Conservation (phyloP, 2,113 vertebrate species). For the Bungarus multicinctus region DNA sequence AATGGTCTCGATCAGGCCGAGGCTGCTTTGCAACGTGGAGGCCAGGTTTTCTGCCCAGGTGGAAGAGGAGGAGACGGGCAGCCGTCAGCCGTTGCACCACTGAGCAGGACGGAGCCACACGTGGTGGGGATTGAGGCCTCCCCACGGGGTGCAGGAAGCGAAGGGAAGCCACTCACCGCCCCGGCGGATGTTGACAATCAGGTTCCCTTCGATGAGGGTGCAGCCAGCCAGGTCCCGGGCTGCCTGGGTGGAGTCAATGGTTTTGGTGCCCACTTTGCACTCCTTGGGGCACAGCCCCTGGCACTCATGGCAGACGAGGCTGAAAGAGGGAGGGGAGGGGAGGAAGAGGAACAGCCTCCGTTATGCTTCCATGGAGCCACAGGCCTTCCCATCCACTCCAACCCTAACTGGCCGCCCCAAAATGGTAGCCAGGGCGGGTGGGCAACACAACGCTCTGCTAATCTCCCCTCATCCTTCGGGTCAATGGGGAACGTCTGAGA, state of each 20-base stretch:
- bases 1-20: slow-evolving; percentile 79
- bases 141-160: accelerated
- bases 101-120: not conserved
- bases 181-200: slow-evolving; percentile 78
- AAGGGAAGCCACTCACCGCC: slow-evolving; percentile 69
- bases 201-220: slow-evolving; percentile 75
- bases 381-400: not conserved
- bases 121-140: not conserved
- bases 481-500: not conserved
- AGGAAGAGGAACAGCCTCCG: not conserved
- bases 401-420: not conserved
- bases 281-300: slow-evolving; percentile 78
- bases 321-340: slow-evolving; percentile 16
- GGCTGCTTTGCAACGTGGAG: slow-evolving; percentile 67
- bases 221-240: slow-evolving; percentile 75
- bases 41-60: slow-evolving; percentile 71
- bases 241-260: slow-evolving; percentile 67
- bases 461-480: not conserved
- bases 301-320: slow-evolving; percentile 79
- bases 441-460: not conserved
- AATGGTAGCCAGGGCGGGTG: not conserved
- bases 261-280: slow-evolving; percentile 80
- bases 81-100: accelerated
- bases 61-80: not conserved
- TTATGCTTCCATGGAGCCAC: not conserved